Evolutionary conservation across 64 coral and sea anemone species (phyloP).

Genomic region (Trachythela sp.): DNA sequence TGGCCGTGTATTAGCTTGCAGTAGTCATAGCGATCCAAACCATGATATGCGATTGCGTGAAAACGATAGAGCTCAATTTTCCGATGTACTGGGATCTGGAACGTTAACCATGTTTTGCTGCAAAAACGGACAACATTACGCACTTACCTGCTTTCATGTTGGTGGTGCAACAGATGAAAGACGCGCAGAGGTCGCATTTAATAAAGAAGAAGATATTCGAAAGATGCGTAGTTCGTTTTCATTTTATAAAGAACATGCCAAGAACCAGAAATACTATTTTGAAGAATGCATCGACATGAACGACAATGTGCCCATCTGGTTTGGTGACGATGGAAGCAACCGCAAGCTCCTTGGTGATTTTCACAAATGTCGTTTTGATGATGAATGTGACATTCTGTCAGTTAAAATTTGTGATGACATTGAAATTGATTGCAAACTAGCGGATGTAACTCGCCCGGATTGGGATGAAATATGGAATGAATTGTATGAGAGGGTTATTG

Average conservation of each 20-base stretch:
- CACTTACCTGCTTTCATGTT: background rate
- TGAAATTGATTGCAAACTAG: background rate
- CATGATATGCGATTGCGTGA: too few species aligned
- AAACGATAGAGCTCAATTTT: background rate
- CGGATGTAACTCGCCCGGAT: background rate
- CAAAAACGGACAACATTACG: background rate
- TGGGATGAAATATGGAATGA: background rate
- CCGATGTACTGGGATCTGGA: background rate
- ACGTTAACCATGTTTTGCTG: background rate
- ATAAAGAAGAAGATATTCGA: background rate
- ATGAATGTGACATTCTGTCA: background rate
- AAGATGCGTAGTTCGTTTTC: background rate
- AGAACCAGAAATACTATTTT: background rate
- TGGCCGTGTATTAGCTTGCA: background rate
- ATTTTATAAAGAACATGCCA: background rate
- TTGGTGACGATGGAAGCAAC: background rate
- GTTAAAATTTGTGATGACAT: background rate
- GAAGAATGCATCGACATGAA: background rate
- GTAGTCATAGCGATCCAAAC: background rate
- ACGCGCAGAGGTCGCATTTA: too few species aligned
- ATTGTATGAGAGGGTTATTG: background rate
- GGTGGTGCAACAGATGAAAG: background rate
- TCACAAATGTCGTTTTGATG: background rate
- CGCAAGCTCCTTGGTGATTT: background rate
- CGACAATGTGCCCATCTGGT: background rate